Conservation (phyloP, 2,113 vertebrate genomes). For the Micromys minutus region DNA sequence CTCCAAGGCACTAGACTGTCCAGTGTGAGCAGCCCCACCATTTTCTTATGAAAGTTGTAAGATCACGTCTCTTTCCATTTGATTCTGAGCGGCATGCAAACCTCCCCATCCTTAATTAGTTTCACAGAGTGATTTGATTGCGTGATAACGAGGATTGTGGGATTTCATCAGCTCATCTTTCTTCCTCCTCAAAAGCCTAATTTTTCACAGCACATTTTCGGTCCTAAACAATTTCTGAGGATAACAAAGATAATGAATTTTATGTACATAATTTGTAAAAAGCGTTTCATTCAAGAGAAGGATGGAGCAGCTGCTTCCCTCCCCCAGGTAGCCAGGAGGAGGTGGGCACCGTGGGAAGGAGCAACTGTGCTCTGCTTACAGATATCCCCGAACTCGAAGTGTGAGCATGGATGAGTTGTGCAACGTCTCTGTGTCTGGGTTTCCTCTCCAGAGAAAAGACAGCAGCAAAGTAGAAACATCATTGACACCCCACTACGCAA, state of each 20-base stretch:
- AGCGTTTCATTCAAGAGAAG: conserved; percentile 8
- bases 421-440: not conserved
- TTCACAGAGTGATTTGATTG: conserved; percentile 61
- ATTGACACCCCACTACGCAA: not conserved
- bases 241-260: conserved; percentile 43
- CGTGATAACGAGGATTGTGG: conserved; percentile 63
- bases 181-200: conserved; percentile 61
- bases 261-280: conserved; percentile 47
- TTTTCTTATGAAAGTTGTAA: conserved; percentile 42
- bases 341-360: not conserved
- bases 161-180: conserved; percentile 51
- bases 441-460: conserved; percentile 2
- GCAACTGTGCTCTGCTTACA: not conserved
- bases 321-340: not conserved
- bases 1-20: not conserved
- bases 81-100: conserved; percentile 40
- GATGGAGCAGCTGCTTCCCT: not conserved
- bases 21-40: not conserved
- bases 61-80: conserved; percentile 45
- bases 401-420: not conserved
- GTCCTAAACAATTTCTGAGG: conserved; percentile 58
- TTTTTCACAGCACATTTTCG: conserved; percentile 44
- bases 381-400: not conserved
- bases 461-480: not conserved
- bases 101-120: conserved; percentile 69